Evolutionary conservation across 1,140 invertebrate genomes (phyloP), one percentile per base, ranked within the genome.

Genomic region (Eriosoma lanigerum): DNA sequence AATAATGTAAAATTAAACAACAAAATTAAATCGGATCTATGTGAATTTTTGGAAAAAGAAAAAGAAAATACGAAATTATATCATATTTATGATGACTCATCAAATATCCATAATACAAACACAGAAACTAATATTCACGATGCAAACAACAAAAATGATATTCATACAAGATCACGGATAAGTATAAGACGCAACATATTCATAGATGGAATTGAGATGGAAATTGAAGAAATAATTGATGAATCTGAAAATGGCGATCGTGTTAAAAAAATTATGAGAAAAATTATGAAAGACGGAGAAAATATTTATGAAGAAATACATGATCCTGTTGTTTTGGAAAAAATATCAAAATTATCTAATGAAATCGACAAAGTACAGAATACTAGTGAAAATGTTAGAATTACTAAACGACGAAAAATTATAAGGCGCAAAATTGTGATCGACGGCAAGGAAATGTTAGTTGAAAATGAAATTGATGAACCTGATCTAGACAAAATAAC

Each of bases 221-320:
- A 24, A 24, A 24, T 73, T 0, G 70, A 52, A n/a, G 70, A 73
- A 1, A 73, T 32, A 54, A 29, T 54, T 12, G 48, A 73, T 6
- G 48, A 73, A 24, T n/a, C 44, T 8, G 44, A 70, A 32, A 3
- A 6, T 4, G 50, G 29, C 12, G 4, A 52, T 32, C 29, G 26
- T 0, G 9, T 10, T 1, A 73, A 50, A 29, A 54, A 15, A 12
- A 19, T 52, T 4, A 19, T 15, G 12, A 78, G 44, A 44, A 78
- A 29, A 58, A 85, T 84, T 82, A 29, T 52, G 2, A 50, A 29
- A 24, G 17, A 72, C 17, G 26, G 19, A 1, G 9, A 29, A n/a
- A 21, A 52, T 32, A 0, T 17, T 8, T 6, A 50, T 26, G 46
- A 50, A 1, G 46, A 52, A 17, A 70, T 48, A 29, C 6, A 3